Conservation (phyloP, 2,113 vertebrate species). For the Camelus bactrianus region DNA sequence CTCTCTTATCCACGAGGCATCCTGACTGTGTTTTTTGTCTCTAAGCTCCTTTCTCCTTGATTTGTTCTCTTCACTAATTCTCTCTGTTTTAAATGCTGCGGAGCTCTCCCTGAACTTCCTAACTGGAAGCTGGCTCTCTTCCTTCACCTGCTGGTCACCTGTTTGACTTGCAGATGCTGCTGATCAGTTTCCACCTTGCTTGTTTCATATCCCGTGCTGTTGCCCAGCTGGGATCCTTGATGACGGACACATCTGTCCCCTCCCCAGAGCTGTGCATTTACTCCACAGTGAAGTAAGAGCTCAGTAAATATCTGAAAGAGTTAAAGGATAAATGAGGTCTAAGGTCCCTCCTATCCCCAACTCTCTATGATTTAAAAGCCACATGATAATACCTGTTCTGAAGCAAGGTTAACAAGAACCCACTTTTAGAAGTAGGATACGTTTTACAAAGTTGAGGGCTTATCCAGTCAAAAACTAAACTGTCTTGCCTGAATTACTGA, state of each 20-base stretch:
- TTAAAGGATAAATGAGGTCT: neutral
- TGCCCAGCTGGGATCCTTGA: neutral
- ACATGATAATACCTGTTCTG: neutral
- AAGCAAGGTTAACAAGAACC: neutral
- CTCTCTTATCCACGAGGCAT: neutral
- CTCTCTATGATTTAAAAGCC: neutral
- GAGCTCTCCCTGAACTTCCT: neutral
- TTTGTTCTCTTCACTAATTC: neutral
- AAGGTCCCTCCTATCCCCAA: neutral
- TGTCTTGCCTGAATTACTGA: neutral
- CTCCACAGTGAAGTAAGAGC: neutral
- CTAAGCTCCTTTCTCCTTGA: neutral
- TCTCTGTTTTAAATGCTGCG: neutral
- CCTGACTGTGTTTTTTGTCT: neutral
- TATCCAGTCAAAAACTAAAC: neutral
- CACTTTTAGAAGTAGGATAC: neutral
- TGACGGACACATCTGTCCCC: neutral
- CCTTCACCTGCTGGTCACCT: neutral
- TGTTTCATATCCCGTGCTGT: neutral
- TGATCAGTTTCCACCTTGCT: neutral
- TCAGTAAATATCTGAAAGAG: neutral
- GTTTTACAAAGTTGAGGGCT: neutral
- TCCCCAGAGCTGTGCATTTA: neutral
- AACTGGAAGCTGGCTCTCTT: neutral
- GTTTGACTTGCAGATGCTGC: neutral